A percentile compares a stretch with the other conserved stretches of the same genome.
phyloP scores from a whole-genome alignment of 2,113 vertebrate species.

The Probosciger aterrimus region DNA sequence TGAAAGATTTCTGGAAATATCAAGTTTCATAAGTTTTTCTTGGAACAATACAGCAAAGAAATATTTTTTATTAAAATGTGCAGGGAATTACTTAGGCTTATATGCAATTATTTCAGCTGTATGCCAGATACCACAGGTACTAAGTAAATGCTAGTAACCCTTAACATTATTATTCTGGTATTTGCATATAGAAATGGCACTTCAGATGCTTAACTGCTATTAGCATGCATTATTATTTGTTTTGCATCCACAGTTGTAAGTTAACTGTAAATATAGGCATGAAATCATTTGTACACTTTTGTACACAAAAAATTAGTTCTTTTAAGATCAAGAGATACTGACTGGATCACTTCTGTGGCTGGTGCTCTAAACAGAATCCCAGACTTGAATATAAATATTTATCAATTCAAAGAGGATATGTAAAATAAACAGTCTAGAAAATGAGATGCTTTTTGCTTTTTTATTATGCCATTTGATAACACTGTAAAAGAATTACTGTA shows the following conservation, averaged over 20 bases:
- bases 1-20: background rate
- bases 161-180: background rate
- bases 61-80: background rate
- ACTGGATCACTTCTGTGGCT: background rate
- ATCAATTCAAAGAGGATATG: conserved; percentile 30
- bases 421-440: conserved; percentile 49
- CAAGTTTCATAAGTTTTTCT: background rate
- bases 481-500: conserved; percentile 39
- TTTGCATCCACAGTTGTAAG: background rate
- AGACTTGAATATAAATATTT: conserved; percentile 40
- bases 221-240: background rate
- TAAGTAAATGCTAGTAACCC: background rate
- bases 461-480: conserved; percentile 53
- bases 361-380: conserved; percentile 27
- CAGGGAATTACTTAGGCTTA: background rate
- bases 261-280: background rate
- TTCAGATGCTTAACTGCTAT: background rate
- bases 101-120: background rate
- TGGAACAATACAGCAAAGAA: background rate
- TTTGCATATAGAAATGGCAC: background rate
- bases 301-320: background rate
- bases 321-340: background rate
- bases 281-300: background rate
- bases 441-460: conserved; percentile 45
- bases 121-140: background rate